phyloP scores from a whole-genome alignment of 2,113 vertebrate genomes.

The Pandion haliaetus region DNA sequence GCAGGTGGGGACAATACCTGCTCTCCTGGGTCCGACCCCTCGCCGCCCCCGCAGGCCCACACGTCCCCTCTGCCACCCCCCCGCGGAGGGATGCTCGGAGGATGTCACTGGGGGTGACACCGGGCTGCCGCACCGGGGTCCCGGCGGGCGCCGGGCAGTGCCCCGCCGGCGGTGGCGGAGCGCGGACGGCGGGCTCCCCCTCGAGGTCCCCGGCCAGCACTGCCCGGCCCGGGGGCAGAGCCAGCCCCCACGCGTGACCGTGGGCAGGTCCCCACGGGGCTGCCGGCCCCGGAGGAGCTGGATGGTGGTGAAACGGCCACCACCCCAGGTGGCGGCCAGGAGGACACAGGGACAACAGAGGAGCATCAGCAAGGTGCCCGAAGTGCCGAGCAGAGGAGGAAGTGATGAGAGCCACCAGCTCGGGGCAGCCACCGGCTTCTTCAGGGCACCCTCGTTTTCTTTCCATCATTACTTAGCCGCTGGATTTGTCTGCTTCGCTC shows the following conservation, averaged over 20 bases:
- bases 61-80: fast-evolving
- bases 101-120: background rate
- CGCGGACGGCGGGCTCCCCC: constrained; percentile 18
- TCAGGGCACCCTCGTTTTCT: no score
- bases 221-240: background rate
- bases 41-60: background rate
- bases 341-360: background rate
- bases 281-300: background rate
- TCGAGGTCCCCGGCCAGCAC: background rate
- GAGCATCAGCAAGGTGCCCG: no score
- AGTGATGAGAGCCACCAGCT: no score
- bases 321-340: background rate
- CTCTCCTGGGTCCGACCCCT: background rate
- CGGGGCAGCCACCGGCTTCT: no score
- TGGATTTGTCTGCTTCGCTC: no score
- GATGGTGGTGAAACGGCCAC: fast-evolving
- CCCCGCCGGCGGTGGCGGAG: background rate
- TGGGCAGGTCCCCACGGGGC: background rate
- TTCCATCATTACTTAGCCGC: no score
- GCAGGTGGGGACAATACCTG: background rate
- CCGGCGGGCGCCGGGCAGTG: background rate
- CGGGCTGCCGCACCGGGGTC: background rate
- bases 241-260: background rate
- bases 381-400: background rate
- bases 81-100: background rate